Evolutionary conservation across 2,888 invertebrate species (phyloP).

Genomic region (Chrysolina haemoptera): DNA sequence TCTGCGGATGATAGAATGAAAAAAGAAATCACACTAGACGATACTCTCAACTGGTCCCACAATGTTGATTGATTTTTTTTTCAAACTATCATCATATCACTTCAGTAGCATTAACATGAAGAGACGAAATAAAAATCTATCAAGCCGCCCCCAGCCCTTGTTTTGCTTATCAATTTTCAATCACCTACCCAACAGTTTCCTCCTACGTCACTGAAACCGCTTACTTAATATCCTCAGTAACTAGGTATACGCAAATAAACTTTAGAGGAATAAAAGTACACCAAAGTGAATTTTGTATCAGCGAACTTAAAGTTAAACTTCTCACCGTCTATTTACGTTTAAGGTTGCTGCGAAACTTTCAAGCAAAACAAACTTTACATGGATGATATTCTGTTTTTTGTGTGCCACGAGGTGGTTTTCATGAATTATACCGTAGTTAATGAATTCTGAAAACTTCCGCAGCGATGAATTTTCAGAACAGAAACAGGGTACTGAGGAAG

Average conservation of each 20-base stretch:
- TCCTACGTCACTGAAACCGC: neutral
- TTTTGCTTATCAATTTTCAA: too few relatives aligned
- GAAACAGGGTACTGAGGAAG: neutral
- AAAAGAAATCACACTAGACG: too few relatives aligned
- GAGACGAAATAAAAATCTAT: too few relatives aligned
- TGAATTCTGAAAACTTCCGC: slow-evolving; percentile 6
- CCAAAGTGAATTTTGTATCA: slow-evolving; percentile 11
- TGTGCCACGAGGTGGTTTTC: slow-evolving; percentile 1
- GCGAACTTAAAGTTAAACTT: neutral
- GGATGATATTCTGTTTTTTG: slow-evolving; percentile 14
- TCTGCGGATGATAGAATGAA: too few relatives aligned
- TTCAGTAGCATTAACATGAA: too few relatives aligned
- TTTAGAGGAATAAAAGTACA: slow-evolving; percentile 16
- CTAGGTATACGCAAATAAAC: slow-evolving; percentile 9
- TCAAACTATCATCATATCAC: too few relatives aligned
- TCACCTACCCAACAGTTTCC: too few relatives aligned
- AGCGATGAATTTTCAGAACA: neutral
- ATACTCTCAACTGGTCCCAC: too few relatives aligned
- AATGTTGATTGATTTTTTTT: too few relatives aligned
- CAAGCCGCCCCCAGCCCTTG: too few relatives aligned
- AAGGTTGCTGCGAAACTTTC: slow-evolving; percentile 24
- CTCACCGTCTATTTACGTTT: slow-evolving; percentile 27
- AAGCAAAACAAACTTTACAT: slow-evolving; percentile 18
- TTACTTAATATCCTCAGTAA: neutral
- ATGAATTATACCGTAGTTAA: slow-evolving; percentile 18